These are phyloP conservation scores for Clistopyga incitator DNA, from an alignment of 2,888 invertebrate species.

Conservation along the genomic window DNA sequence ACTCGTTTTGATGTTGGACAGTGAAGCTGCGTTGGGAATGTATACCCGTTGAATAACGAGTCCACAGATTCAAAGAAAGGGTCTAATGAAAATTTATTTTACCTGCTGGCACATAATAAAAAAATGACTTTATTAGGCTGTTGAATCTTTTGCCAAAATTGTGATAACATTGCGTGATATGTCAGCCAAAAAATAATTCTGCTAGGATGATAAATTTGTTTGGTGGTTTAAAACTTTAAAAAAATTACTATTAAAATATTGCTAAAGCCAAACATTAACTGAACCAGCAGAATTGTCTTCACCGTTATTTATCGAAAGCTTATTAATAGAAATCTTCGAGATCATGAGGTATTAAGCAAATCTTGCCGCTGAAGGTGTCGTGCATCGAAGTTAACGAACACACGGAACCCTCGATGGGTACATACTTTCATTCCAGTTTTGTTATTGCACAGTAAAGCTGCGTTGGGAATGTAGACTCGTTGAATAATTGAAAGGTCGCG, in stretches of 20 bases:
- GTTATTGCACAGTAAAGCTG: conserved; percentile 60
- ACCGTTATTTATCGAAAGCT: neutral
- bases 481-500: conserved; percentile 75
- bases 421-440: conserved; percentile 34
- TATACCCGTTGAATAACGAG: conserved; percentile 76
- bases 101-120: too few species aligned
- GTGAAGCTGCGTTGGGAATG: conserved; percentile 66
- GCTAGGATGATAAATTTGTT: too few species aligned
- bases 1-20: conserved; percentile 45
- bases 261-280: too few species aligned
- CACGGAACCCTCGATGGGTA: neutral
- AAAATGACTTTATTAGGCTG: too few species aligned
- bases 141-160: too few species aligned
- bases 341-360: neutral
- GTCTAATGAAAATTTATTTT: too few species aligned
- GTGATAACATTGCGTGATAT: too few species aligned
- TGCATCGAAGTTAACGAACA: conserved; percentile 6
- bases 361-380: conserved; percentile 4
- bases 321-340: neutral
- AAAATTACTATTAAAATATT: too few species aligned
- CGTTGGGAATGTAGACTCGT: conserved; percentile 69
- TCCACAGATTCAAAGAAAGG: too few species aligned
- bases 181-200: too few species aligned
- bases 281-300: too few species aligned
- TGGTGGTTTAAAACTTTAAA: too few species aligned